A percentile compares a stretch with the other conserved stretches of the same genome.
Conservation (phyloP, 2,797 vertebrate species). For the Eremophila alpestris region DNA sequence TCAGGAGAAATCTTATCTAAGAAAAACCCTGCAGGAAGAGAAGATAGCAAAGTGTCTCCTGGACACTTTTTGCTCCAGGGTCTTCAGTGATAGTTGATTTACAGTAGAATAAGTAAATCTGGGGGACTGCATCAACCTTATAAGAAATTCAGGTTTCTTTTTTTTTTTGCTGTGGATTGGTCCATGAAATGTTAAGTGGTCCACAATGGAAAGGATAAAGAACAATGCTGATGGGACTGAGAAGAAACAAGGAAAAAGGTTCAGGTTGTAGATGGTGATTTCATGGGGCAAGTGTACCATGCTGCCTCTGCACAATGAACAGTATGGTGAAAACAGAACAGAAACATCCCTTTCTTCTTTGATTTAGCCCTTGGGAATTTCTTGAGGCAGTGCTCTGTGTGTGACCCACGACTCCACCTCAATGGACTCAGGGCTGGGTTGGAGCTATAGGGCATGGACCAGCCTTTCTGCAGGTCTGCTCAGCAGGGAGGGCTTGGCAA, state of each 20-base stretch:
- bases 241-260: not conserved
- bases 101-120: not conserved
- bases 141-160: not conserved
- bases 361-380: not conserved
- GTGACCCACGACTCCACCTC: not conserved
- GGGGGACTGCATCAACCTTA: not conserved
- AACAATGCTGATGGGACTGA: not conserved
- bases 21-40: not conserved
- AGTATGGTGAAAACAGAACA: not conserved
- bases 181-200: not conserved
- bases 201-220: not conserved
- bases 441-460: not conserved
- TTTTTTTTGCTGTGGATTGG: not conserved
- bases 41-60: not conserved
- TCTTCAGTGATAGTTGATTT: not conserved
- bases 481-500: not conserved
- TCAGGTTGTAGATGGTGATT: not conserved
- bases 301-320: not conserved
- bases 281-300: fast-evolving
- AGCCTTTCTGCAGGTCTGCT: not conserved
- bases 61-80: not conserved
- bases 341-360: not conserved
- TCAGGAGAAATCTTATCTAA: not conserved
- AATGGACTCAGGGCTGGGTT: not conserved
- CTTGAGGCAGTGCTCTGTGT: not conserved